Evolutionary conservation across 2,113 vertebrate genomes (phyloP).

Genomic region (Amphilophus citrinellus): DNA sequence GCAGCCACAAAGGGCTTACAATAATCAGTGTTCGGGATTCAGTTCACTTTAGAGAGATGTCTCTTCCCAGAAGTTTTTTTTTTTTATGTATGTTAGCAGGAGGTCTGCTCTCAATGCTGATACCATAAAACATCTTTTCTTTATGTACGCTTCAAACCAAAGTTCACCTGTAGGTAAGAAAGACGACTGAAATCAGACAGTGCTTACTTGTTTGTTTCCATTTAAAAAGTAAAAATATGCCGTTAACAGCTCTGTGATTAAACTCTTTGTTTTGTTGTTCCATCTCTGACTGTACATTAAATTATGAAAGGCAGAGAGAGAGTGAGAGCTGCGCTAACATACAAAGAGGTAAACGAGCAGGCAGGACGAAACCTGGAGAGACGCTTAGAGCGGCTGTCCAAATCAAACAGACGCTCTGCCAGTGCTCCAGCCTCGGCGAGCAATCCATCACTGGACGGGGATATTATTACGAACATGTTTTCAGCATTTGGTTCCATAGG

Average conservation of each 20-base stretch:
- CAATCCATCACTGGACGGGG: constrained; percentile 60
- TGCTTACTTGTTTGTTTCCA: neutral
- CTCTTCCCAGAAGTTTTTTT: constrained; percentile 9
- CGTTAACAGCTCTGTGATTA: neutral
- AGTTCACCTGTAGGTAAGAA: constrained; percentile 40
- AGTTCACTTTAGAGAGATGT: constrained; percentile 1
- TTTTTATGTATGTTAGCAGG: constrained; percentile 43
- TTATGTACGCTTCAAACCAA: constrained; percentile 13
- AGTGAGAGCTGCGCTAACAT: constrained; percentile 49
- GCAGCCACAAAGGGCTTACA: constrained; percentile 45
- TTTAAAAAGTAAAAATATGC: neutral
- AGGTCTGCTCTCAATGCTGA: constrained; percentile 21
- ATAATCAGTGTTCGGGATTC: constrained; percentile 41
- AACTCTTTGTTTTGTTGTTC: constrained; percentile 41
- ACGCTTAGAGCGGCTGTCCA: constrained; percentile 63
- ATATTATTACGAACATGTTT: constrained; percentile 63
- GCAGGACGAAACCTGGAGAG: constrained; percentile 60
- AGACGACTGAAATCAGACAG: constrained; percentile 7
- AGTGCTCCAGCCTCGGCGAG: constrained; percentile 53
- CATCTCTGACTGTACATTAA: constrained; percentile 32
- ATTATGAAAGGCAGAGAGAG: constrained; percentile 48
- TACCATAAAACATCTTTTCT: constrained; percentile 40
- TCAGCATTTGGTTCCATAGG: constrained; percentile 43
- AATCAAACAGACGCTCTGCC: constrained; percentile 75
- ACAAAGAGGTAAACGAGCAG: constrained; percentile 42